Percentiles rank a stretch among this genome's conserved stretches.
Evolutionary conservation across 1,140 invertebrate species (phyloP).

Genomic region (Episyrphus balteatus): DNA sequence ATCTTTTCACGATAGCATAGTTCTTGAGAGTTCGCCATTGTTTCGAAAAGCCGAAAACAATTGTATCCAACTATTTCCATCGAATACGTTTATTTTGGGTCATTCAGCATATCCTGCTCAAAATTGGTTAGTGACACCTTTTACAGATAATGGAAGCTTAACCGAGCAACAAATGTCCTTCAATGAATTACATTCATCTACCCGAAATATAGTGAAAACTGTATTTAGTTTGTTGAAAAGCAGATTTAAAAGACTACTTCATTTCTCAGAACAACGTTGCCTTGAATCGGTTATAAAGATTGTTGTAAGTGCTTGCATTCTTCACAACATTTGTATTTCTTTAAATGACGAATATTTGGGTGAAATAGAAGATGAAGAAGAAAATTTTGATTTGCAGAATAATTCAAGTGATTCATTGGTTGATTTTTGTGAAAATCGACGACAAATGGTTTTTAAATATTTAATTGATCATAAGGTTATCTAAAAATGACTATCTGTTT

Average conservation of each 20-base stretch:
- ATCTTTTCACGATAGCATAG: background rate
- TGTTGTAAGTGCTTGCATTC: background rate
- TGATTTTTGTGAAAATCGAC: too few species aligned
- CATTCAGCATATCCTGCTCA: slow-evolving; percentile 7
- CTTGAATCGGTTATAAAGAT: background rate
- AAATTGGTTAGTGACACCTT: slow-evolving; percentile 9
- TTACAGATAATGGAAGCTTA: slow-evolving; percentile 7
- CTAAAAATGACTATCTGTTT: too few species aligned
- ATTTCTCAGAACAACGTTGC: background rate
- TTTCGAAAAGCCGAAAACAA: background rate
- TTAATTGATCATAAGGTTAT: too few species aligned
- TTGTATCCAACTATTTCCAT: background rate
- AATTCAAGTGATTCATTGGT: too few species aligned
- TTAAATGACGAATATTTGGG: too few species aligned
- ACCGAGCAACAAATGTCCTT: slow-evolving; percentile 1
- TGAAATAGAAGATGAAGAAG: too few species aligned
- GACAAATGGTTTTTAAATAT: too few species aligned
- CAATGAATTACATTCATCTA: background rate
- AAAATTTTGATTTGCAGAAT: too few species aligned
- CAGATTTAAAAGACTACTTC: background rate
- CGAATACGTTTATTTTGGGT: slow-evolving; percentile 6
- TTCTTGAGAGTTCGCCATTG: slow-evolving; percentile 2
- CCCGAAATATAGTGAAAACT: too few species aligned
- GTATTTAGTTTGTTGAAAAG: too few species aligned
- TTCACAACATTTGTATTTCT: slow-evolving; percentile 1